A percentile compares a stretch with the other conserved stretches of the same genome.
These are phyloP conservation scores for Camptogramma bilineatum DNA, from an alignment of 2,888 invertebrate genomes.

Conservation along the genomic window DNA sequence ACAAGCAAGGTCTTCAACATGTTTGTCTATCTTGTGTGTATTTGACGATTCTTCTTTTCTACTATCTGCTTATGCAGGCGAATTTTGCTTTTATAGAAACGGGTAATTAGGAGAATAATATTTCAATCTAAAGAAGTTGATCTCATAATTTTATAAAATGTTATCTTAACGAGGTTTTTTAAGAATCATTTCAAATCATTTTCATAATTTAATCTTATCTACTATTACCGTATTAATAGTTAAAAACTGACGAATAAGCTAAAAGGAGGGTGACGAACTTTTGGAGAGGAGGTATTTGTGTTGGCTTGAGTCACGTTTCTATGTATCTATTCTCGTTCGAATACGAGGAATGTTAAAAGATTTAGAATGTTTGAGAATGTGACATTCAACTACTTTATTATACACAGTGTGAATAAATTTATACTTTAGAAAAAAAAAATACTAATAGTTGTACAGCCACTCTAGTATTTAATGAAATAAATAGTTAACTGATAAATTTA, in stretches of 20 bases:
- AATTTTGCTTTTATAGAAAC: neutral
- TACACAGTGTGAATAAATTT: conserved; percentile 7
- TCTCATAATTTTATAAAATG: neutral
- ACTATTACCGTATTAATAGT: neutral
- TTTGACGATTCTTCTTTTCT: neutral
- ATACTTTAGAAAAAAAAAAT: neutral
- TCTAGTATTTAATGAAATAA: neutral
- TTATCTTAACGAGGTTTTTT: neutral
- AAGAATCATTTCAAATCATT: neutral
- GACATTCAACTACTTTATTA: conserved; percentile 10
- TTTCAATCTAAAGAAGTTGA: neutral
- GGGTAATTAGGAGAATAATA: neutral
- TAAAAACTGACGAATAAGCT: neutral
- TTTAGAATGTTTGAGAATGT: conserved; percentile 27
- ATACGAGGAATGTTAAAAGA: conserved; percentile 34
- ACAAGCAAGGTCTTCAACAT: neutral
- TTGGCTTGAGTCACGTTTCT: conserved; percentile 27
- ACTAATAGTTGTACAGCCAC: neutral
- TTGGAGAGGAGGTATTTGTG: conserved; percentile 20
- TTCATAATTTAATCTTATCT: neutral
- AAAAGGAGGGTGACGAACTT: conserved; percentile 20
- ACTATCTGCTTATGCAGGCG: neutral
- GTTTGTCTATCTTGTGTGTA: neutral
- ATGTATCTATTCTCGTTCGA: conserved; percentile 29
- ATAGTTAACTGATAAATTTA: neutral